phyloP scores from a whole-genome alignment of 92 coral and sea anemone species.

The Palythoa grandiflora region DNA sequence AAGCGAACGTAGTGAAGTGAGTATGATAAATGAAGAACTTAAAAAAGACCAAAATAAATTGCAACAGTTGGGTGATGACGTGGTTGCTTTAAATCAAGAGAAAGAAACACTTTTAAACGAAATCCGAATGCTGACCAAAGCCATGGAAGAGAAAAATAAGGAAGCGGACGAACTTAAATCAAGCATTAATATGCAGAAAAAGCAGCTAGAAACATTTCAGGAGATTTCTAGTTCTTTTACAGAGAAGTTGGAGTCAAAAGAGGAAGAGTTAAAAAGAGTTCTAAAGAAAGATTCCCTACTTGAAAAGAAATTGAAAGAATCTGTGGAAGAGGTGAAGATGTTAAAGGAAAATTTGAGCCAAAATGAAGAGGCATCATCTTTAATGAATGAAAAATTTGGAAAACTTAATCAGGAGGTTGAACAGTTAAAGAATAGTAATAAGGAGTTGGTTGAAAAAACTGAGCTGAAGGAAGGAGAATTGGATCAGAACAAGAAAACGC shows the following conservation, averaged over 20 bases:
- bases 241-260: slow-evolving; percentile 72
- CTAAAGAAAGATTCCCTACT: slow-evolving; percentile 63
- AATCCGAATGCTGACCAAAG: slow-evolving; percentile 55
- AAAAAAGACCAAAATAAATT: slow-evolving; percentile 49
- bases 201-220: slow-evolving; percentile 54
- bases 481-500: slow-evolving; percentile 45
- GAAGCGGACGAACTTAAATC: slow-evolving; percentile 66
- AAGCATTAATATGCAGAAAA: slow-evolving; percentile 62
- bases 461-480: slow-evolving; percentile 61
- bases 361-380: slow-evolving; percentile 49
- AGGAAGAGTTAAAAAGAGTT: slow-evolving; percentile 78
- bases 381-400: slow-evolving; percentile 50
- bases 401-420: slow-evolving; percentile 57
- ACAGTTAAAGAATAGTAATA: slow-evolving; percentile 48
- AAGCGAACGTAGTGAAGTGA: slow-evolving; percentile 59
- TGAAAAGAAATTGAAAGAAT: slow-evolving; percentile 59
- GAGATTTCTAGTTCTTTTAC: slow-evolving; percentile 70
- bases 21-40: slow-evolving; percentile 30
- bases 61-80: slow-evolving; percentile 26
- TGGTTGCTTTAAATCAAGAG: slow-evolving; percentile 23
- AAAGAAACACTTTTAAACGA: slow-evolving; percentile 19
- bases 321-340: slow-evolving; percentile 64
- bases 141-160: slow-evolving; percentile 48
- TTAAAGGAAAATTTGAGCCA: slow-evolving; percentile 62
- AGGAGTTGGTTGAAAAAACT: slow-evolving; percentile 49